Evolutionary conservation across 2,113 vertebrate genomes (phyloP).

Genomic region (Lepidothrix coronata): DNA sequence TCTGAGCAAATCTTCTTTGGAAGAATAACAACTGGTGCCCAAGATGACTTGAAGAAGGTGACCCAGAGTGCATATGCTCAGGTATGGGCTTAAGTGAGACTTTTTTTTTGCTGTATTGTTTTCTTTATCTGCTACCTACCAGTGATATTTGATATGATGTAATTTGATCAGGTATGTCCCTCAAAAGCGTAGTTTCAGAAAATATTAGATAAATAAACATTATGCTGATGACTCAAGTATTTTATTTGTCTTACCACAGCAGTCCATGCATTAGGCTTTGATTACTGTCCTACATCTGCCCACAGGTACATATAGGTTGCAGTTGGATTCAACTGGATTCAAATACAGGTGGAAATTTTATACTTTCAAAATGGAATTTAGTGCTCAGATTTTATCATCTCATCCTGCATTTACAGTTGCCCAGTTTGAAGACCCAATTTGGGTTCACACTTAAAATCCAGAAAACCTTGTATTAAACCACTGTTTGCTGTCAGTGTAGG

Average conservation of each 20-base stretch:
- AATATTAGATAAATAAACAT: background rate
- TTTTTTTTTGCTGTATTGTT: background rate
- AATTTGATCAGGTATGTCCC: background rate
- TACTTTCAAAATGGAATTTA: background rate
- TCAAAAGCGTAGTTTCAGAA: background rate
- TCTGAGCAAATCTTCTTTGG: constrained; percentile 95
- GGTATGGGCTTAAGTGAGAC: constrained; percentile 66
- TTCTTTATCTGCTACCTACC: background rate
- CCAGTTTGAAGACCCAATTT: background rate
- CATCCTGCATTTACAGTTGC: background rate
- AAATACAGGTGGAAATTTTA: background rate
- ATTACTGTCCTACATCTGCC: background rate
- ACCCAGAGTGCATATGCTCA: constrained; percentile 97
- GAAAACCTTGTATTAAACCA: background rate
- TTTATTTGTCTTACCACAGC: background rate
- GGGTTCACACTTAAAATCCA: background rate
- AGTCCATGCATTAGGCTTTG: background rate
- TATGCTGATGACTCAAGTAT: background rate
- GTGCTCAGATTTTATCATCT: background rate
- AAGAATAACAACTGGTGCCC: constrained; percentile 92
- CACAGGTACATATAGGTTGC: background rate
- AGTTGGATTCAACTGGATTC: background rate
- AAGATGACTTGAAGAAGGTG: constrained; percentile 94
- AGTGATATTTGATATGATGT: background rate
- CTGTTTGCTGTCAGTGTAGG: background rate